Base-by-base conservation (phyloP, 2,888 invertebrate species). In the Drosophila ezoana region DNA sequence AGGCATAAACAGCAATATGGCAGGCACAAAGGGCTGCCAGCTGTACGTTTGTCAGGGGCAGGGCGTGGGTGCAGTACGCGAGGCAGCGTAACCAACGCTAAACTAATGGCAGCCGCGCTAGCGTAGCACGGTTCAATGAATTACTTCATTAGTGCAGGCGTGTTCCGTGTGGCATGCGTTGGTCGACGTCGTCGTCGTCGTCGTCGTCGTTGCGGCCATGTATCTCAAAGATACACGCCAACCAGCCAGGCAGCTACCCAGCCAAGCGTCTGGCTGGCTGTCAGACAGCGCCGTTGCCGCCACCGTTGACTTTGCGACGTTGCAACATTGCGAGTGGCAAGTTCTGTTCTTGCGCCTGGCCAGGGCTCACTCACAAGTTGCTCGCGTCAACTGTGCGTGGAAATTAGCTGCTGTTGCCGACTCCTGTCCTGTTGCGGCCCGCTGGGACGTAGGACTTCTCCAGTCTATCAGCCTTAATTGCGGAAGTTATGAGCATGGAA, bases 121-220 rank as follows among this genome's bases (percentile, higher is more conserved):
- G 75, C 87, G 82, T 87, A 77, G 81, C 79, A 89, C 81, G 89
- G 90, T 89, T 89, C 89, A 89, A 89, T 89, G 89, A 89, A 89
- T 89, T 89, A 89, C 89, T 89, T 89, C 90, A 89, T 89, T 89
- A 89, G 89, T 69, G 90, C 83, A 82, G 82, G 78, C 83, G 72
- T 89, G 78, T 77, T 67, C 70, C 68, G 72, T 87, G 86, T 75
- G 75, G 87, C 84, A 84, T 84, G 89, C 84, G 87, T 88, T 66
- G 81, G 53, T 54, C 67, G 67, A 43, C 65, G 72, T 43, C 52
- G 18, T 18, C 18, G 18, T 33, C 38, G 14, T 10, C 41, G 56
- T n/a, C 32, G 57, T 54, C 37, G 52, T 54, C 41, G 60, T 56
- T 33, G 38, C 38, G 33, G 62, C 67, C 65, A 45, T 77, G 77